Evolutionary conservation across 2,797 vertebrate species (phyloP).

Genomic region (Triplophysa yarkandensis): DNA sequence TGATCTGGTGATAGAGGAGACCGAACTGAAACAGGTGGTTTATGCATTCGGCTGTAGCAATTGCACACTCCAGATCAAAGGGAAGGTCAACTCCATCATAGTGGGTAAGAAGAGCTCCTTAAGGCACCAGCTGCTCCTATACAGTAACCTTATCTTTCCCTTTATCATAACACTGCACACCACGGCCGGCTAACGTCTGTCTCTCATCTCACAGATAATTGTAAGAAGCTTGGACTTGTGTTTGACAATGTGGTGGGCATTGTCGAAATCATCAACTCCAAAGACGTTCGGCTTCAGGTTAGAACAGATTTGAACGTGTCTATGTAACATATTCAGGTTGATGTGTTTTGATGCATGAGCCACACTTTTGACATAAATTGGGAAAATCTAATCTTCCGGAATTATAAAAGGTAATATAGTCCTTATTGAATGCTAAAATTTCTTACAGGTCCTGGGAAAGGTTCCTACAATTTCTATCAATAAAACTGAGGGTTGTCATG

Average conservation of each 20-base stretch:
- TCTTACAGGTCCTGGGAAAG: constrained; percentile 85
- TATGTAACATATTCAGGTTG: neutral
- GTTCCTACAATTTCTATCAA: constrained; percentile 98
- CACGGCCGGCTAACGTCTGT: constrained; percentile 3
- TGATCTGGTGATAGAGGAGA: constrained; percentile 88
- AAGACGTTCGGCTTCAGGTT: constrained; percentile 91
- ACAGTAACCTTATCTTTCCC: constrained; percentile 1
- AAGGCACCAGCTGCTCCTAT: constrained; percentile 1
- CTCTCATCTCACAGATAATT: constrained; percentile 83
- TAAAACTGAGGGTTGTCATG: constrained; percentile 96
- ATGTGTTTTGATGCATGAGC: neutral
- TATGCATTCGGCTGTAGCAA: constrained; percentile 91
- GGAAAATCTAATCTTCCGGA: no score
- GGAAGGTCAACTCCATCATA: constrained; percentile 97
- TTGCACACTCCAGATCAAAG: constrained; percentile 91
- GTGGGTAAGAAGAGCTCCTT: constrained; percentile 74
- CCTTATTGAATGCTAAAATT: no score
- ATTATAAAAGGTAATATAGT: no score
- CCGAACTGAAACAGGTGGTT: constrained; percentile 93
- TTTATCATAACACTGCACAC: constrained; percentile 2
- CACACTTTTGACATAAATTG: no score
- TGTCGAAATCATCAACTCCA: constrained; percentile 96
- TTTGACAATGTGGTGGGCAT: constrained; percentile 97
- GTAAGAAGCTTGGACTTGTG: constrained; percentile 93
- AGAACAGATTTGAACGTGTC: constrained; percentile 40